phyloP scores from a whole-genome alignment of 2,113 vertebrate species.

The Sporophila hypoxantha region DNA sequence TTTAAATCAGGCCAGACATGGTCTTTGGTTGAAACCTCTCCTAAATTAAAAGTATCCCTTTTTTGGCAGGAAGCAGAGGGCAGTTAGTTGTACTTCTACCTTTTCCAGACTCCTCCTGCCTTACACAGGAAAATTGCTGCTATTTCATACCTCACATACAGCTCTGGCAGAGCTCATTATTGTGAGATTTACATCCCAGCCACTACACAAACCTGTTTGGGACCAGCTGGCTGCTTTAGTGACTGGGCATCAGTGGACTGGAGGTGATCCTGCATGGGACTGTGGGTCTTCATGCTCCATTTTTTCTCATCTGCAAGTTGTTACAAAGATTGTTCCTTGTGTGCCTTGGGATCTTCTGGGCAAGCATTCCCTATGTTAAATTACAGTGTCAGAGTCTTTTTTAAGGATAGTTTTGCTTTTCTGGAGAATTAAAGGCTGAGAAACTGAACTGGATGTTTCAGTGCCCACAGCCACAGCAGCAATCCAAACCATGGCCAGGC shows the following conservation, averaged over 20 bases:
- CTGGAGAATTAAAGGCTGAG: not conserved
- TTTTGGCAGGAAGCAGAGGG: not conserved
- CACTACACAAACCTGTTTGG: not conserved
- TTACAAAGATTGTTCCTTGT: not conserved
- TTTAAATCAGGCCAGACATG: not conserved
- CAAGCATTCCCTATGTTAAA: not conserved
- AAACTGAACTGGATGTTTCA: not conserved
- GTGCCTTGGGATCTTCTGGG: not conserved
- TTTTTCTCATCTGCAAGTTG: not conserved
- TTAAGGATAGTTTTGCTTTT: not conserved
- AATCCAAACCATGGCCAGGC: not conserved
- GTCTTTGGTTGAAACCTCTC: not conserved
- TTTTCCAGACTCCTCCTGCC: not conserved
- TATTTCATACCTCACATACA: not conserved
- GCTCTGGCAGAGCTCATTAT: not conserved
- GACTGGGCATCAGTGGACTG: not conserved
- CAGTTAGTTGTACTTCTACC: not conserved
- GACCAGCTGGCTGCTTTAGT: not conserved
- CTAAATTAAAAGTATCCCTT: not conserved
- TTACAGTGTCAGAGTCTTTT: not conserved
- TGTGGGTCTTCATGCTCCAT: not conserved
- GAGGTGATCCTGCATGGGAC: not conserved
- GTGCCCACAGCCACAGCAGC: not conserved
- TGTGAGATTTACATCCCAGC: fast-evolving
- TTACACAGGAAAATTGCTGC: not conserved